Evolutionary conservation across 2,113 vertebrate genomes (phyloP).

Genomic region (Ctenomys sociabilis): DNA sequence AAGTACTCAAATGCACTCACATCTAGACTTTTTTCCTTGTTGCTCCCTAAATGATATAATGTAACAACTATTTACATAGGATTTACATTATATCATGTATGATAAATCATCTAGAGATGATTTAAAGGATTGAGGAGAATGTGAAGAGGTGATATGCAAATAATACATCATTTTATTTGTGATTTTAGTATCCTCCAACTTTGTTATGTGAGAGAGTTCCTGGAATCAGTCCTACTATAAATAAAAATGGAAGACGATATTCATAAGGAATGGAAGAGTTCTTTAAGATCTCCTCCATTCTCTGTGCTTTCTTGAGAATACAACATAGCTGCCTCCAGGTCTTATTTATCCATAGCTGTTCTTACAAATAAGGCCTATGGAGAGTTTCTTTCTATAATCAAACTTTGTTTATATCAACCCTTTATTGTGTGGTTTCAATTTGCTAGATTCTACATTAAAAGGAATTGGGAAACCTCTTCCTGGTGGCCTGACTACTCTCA

Average conservation of each 20-base stretch:
- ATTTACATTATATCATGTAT: background rate
- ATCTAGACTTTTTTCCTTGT: background rate
- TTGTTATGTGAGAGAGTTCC: background rate
- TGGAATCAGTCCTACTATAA: background rate
- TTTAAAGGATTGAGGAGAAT: background rate
- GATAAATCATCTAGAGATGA: background rate
- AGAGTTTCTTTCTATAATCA: background rate
- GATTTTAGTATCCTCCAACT: background rate
- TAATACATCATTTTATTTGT: background rate
- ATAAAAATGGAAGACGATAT: background rate
- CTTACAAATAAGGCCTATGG: background rate
- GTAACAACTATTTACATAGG: background rate
- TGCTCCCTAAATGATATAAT: background rate
- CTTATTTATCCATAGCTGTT: background rate
- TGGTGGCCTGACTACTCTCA: background rate
- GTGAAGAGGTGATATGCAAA: background rate
- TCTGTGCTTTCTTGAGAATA: background rate
- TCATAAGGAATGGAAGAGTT: slow-evolving; percentile 18
- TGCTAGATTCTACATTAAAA: background rate
- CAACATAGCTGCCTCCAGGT: background rate
- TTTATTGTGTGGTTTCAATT: slow-evolving; percentile 29
- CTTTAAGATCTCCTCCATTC: background rate
- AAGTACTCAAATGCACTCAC: background rate
- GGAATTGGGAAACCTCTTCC: background rate
- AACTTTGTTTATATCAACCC: background rate